Conservation (phyloP, 92 coral and sea anemone species). For the Parazoanthus atlanticus region DNA sequence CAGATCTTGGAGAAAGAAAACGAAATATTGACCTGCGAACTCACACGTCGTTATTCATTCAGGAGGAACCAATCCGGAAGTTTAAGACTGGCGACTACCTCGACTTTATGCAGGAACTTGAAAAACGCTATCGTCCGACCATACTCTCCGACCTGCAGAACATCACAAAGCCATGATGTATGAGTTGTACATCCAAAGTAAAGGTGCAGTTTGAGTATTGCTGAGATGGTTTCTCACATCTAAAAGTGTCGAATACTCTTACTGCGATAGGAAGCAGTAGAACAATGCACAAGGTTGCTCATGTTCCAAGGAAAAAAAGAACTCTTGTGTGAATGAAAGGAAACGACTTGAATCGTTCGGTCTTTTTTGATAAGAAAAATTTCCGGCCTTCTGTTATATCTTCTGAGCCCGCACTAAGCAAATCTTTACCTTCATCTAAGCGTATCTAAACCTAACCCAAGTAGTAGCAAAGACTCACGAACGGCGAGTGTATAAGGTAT, state of each 20-base stretch:
- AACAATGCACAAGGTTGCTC: neutral
- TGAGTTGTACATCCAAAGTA: neutral
- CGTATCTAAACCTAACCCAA: neutral
- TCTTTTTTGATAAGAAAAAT: too few relatives aligned
- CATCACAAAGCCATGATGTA: constrained; percentile 81
- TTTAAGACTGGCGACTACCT: constrained; percentile 83
- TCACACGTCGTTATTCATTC: neutral
- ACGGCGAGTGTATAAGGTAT: too few relatives aligned
- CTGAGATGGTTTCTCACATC: neutral
- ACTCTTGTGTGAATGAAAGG: neutral
- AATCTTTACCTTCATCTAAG: too few relatives aligned
- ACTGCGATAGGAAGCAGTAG: neutral
- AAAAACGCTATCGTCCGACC: constrained; percentile 86
- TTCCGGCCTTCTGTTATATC: neutral
- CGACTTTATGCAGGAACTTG: constrained; percentile 91
- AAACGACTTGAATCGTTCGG: too few relatives aligned
- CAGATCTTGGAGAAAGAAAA: too few relatives aligned
- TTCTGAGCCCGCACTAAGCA: neutral
- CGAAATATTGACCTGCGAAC: neutral
- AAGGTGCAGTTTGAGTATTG: neutral
- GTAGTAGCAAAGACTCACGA: too few relatives aligned
- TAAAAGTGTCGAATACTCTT: neutral
- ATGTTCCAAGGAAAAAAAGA: too few relatives aligned
- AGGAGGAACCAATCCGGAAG: constrained; percentile 89
- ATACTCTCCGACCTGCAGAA: constrained; percentile 94